phyloP scores from a whole-genome alignment of 2,113 vertebrate genomes.

The Elephas maximus region DNA sequence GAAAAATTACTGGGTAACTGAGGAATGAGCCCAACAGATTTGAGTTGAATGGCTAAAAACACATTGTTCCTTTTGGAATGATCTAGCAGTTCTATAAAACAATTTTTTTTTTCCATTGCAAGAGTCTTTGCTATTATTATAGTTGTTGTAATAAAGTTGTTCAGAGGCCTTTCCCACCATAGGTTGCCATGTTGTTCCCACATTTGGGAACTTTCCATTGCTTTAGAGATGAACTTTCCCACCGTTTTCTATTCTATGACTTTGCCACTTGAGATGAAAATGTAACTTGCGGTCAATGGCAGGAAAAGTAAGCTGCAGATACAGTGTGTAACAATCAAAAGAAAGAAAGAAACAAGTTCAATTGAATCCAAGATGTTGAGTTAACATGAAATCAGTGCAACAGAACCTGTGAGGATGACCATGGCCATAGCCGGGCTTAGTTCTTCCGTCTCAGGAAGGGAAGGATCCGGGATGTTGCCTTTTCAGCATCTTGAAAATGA shows the following conservation, averaged over 20 bases:
- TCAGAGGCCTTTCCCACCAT: constrained; percentile 59
- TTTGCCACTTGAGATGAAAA: constrained; percentile 45
- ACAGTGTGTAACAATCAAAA: background rate
- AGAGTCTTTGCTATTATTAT: constrained; percentile 38
- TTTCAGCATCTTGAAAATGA: background rate
- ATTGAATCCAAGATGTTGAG: background rate
- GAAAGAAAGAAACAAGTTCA: background rate
- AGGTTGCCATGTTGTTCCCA: constrained; percentile 43
- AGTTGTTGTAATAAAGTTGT: constrained; percentile 21
- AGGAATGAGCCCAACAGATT: constrained; percentile 8
- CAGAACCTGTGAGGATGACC: background rate
- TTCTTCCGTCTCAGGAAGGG: background rate
- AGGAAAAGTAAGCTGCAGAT: constrained; percentile 47
- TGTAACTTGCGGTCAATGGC: background rate
- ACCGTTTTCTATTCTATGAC: constrained; percentile 25
- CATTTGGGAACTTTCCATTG: constrained; percentile 71
- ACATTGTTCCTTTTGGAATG: constrained; percentile 46
- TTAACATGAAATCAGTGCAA: background rate
- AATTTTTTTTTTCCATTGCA: constrained; percentile 32
- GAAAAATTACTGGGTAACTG: background rate
- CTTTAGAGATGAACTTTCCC: constrained; percentile 67
- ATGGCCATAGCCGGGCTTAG: background rate
- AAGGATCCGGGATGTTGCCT: rapidly evolving
- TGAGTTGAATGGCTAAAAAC: constrained; percentile 38
- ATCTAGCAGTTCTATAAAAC: constrained; percentile 7